phyloP scores from a whole-genome alignment of 1,140 invertebrate species.

The Drosophila virilis region DNA sequence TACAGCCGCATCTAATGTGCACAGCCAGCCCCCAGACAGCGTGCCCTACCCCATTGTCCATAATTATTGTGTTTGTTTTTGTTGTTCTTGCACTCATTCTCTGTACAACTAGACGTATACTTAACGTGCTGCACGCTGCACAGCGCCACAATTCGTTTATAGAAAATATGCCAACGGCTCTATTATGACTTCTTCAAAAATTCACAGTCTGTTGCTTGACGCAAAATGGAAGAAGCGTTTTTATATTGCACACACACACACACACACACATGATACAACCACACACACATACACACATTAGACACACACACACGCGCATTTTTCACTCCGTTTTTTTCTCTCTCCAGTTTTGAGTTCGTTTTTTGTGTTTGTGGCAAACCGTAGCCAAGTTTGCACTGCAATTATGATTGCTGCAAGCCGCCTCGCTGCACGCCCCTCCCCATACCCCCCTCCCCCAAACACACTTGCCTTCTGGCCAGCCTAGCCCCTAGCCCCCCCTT shows the following conservation, averaged over 20 bases:
- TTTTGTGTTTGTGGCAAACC: conserved; percentile 59
- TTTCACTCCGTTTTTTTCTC: conserved; percentile 21
- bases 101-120: conserved; percentile 69
- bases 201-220: conserved; percentile 77
- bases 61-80: background rate
- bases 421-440: background rate
- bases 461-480: background rate
- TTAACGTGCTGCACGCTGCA: conserved; percentile 55
- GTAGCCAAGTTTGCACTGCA: conserved; percentile 74
- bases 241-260: conserved; percentile 34
- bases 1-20: conserved; percentile 53
- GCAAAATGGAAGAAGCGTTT: conserved; percentile 54
- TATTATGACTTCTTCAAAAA: conserved; percentile 80
- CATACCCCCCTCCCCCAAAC: background rate
- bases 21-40: background rate
- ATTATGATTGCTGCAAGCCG: conserved; percentile 64
- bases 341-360: conserved; percentile 5
- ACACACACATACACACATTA: background rate
- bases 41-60: too few relatives aligned
- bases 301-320: background rate
- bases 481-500: too few relatives aligned
- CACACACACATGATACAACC: conserved; percentile 1
- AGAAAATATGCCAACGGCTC: conserved; percentile 81
- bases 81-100: conserved; percentile 35
- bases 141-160: conserved; percentile 73